A percentile compares a stretch with the other conserved stretches of the same genome.
phyloP scores from a whole-genome alignment of 2,888 invertebrate species.

The Tillus elongatus region DNA sequence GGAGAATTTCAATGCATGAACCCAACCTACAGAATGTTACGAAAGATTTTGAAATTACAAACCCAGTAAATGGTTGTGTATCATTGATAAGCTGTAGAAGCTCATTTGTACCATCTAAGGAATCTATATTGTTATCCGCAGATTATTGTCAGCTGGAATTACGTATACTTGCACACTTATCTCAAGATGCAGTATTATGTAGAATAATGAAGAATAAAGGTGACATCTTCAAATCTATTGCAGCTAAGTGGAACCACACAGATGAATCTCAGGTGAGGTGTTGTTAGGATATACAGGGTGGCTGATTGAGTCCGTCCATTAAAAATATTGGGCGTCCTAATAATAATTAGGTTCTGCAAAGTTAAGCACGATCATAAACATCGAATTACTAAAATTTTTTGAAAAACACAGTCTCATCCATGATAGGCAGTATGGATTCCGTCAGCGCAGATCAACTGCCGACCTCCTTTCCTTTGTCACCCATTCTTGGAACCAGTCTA shows the following conservation, averaged over 20 bases:
- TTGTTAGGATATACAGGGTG: too few relatives aligned
- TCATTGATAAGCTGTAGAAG: constrained; percentile 54
- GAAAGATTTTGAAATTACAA: constrained; percentile 62
- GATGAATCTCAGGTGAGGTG: constrained; percentile 51
- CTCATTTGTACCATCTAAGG: constrained; percentile 55
- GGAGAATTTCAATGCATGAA: constrained; percentile 83
- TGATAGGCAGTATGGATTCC: too few relatives aligned
- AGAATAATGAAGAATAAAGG: constrained; percentile 54
- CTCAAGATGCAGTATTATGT: constrained; percentile 62
- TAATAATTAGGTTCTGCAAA: too few relatives aligned
- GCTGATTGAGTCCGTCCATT: too few relatives aligned
- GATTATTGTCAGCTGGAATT: constrained; percentile 97
- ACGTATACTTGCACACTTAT: constrained; percentile 84
- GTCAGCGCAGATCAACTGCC: too few relatives aligned
- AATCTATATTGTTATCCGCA: constrained; percentile 69
- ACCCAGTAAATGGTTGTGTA: constrained; percentile 35
- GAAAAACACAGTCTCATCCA: too few relatives aligned
- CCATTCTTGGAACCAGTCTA: too few relatives aligned
- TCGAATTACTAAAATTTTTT: too few relatives aligned
- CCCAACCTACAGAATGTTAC: constrained; percentile 91
- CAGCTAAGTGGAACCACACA: constrained; percentile 73
- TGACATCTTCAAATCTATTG: constrained; percentile 80
- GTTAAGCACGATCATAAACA: too few relatives aligned
- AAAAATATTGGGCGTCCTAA: too few relatives aligned
- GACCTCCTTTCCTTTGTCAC: too few relatives aligned